Evolutionary conservation across 2,888 invertebrate genomes (phyloP).

Genomic region (Hermaeophaga mercurialis): DNA sequence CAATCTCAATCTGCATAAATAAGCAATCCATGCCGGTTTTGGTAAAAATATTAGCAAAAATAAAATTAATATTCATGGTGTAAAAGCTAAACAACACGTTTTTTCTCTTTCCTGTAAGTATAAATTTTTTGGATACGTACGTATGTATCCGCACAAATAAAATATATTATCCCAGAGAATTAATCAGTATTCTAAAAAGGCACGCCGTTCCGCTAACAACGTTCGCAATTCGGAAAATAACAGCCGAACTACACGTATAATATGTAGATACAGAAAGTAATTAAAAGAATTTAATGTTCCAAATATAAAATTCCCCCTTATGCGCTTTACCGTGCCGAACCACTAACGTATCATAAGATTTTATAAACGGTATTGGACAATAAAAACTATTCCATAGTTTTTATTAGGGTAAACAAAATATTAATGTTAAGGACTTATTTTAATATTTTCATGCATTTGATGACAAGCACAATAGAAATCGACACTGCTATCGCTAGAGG

Average conservation of each 20-base stretch:
- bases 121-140: constrained; percentile 43
- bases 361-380: too few species aligned
- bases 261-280: constrained; percentile 57
- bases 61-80: constrained; percentile 49
- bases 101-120: constrained; percentile 36
- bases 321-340: constrained; percentile 31
- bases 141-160: constrained; percentile 47
- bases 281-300: constrained; percentile 58
- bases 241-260: constrained; percentile 56
- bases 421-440: too few species aligned
- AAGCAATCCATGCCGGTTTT: background rate
- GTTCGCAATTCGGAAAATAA: constrained; percentile 52
- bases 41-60: constrained; percentile 35
- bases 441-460: too few species aligned
- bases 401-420: too few species aligned
- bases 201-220: constrained; percentile 42
- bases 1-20: constrained; percentile 1
- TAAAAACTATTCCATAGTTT: too few species aligned
- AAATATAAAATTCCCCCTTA: constrained; percentile 56
- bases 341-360: too few species aligned
- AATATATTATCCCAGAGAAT: constrained; percentile 53
- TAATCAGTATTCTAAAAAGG: constrained; percentile 55
- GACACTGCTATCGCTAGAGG: too few species aligned
- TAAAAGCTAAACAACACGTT: constrained; percentile 43
- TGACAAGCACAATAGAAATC: too few species aligned